Conservation (phyloP, 2,797 vertebrate species). For the Scolopax bukidnonensis region DNA sequence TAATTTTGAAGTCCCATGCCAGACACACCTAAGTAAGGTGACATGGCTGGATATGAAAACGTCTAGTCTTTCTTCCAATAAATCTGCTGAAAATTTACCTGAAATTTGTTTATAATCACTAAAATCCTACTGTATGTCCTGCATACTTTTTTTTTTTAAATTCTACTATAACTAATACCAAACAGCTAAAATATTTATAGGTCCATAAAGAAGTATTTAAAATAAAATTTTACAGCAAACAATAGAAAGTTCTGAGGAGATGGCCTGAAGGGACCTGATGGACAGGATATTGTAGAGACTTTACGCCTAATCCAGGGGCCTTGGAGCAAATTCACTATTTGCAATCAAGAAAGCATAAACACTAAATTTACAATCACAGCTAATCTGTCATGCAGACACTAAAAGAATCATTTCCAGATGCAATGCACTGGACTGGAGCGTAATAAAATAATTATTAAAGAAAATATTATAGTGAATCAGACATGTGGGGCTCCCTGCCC, state of each 20-base stretch:
- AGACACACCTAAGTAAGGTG: neutral
- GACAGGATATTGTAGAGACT: neutral
- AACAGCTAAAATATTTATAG: neutral
- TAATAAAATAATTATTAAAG: neutral
- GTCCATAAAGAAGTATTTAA: neutral
- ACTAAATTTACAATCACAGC: neutral
- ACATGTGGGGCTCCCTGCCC: neutral
- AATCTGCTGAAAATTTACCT: neutral
- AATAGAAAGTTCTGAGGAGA: neutral
- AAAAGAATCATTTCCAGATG: neutral
- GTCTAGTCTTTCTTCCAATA: neutral
- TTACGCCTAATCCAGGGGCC: neutral
- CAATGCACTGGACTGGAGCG: neutral
- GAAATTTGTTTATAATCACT: neutral
- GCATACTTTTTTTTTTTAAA: too few species aligned
- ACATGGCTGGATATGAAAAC: neutral
- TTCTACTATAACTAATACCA: neutral
- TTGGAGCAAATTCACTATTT: neutral
- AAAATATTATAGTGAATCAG: neutral
- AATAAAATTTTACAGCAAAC: neutral
- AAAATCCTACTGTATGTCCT: neutral
- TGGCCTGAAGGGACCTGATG: neutral
- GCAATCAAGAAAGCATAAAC: neutral
- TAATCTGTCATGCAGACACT: neutral
- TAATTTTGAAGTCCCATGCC: neutral